Conservation (phyloP, 2,888 invertebrate genomes). For the Perizoma affinitatum region DNA sequence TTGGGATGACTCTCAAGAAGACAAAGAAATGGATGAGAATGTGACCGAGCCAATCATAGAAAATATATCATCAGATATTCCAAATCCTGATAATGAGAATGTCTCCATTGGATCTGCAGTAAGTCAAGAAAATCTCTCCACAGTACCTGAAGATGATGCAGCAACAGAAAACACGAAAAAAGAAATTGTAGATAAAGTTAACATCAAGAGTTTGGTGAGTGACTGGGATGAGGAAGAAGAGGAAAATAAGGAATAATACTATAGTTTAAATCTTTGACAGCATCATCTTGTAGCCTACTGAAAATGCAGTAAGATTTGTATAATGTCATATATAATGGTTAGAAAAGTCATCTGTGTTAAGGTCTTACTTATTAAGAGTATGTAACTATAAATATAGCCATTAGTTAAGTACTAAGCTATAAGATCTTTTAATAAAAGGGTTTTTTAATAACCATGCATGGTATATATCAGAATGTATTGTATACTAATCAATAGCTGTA, state of each 20-base stretch:
- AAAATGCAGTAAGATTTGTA: too few species aligned
- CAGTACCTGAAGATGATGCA: slow-evolving; percentile 17
- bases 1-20: slow-evolving; percentile 79
- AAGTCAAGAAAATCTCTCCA: slow-evolving; percentile 20
- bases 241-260: slow-evolving; percentile 47
- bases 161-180: slow-evolving; percentile 29
- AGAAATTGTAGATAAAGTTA: slow-evolving; percentile 51
- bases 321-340: too few species aligned
- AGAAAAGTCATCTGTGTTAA: too few species aligned
- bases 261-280: not conserved
- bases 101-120: slow-evolving; percentile 30
- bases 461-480: too few species aligned
- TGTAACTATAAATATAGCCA: too few species aligned
- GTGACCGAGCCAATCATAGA: slow-evolving; percentile 22
- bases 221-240: slow-evolving; percentile 81
- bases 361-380: too few species aligned
- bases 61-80: not conserved
- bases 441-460: too few species aligned
- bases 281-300: too few species aligned
- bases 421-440: too few species aligned
- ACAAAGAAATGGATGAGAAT: slow-evolving; percentile 33
- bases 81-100: slow-evolving; percentile 13
- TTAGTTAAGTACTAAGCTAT: too few species aligned
- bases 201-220: slow-evolving; percentile 76
- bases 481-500: too few species aligned